These are phyloP conservation scores for Scophthalmus maximus DNA, from an alignment of 2,113 vertebrate species.

Conservation along the genomic window DNA sequence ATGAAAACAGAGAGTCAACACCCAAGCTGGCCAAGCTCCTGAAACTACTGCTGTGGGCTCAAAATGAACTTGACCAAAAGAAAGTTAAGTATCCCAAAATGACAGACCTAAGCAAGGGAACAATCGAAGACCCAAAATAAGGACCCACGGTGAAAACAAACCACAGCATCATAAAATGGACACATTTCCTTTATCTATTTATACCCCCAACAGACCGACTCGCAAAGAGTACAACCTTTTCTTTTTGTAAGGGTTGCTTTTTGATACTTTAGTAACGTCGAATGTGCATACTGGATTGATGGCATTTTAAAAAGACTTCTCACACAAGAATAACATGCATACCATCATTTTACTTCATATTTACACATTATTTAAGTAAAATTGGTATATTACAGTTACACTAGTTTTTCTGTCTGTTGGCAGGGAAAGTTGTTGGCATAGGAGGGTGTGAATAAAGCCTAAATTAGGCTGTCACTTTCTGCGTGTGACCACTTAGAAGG, in stretches of 20 bases:
- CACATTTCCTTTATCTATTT: constrained; percentile 81
- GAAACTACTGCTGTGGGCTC: constrained; percentile 98
- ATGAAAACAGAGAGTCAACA: constrained; percentile 96
- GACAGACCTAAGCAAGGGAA: constrained; percentile 99
- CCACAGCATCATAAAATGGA: constrained; percentile 69
- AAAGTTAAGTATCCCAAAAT: constrained; percentile 99
- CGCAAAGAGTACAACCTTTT: constrained; percentile 72
- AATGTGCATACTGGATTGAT: constrained; percentile 72
- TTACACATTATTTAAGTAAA: constrained; percentile 66
- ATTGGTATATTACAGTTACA: constrained; percentile 58
- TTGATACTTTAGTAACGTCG: constrained; percentile 80
- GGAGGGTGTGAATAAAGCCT: constrained; percentile 76
- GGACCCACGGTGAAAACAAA: constrained; percentile 52
- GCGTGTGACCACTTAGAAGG: constrained; percentile 59
- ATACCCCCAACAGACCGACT: constrained; percentile 80
- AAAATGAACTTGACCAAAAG: constrained; percentile 99
- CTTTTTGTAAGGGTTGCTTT: constrained; percentile 78
- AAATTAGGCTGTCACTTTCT: constrained; percentile 78
- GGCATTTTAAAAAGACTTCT: constrained; percentile 69
- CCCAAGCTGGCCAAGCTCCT: constrained; percentile 97
- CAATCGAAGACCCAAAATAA: constrained; percentile 98
- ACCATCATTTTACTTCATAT: constrained; percentile 62
- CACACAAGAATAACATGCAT: constrained; percentile 63
- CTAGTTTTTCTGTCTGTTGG: constrained; percentile 78
- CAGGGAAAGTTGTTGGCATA: constrained; percentile 75